Evolutionary conservation across 2,888 invertebrate species (phyloP).

Genomic region (Halocaridina rubra): DNA sequence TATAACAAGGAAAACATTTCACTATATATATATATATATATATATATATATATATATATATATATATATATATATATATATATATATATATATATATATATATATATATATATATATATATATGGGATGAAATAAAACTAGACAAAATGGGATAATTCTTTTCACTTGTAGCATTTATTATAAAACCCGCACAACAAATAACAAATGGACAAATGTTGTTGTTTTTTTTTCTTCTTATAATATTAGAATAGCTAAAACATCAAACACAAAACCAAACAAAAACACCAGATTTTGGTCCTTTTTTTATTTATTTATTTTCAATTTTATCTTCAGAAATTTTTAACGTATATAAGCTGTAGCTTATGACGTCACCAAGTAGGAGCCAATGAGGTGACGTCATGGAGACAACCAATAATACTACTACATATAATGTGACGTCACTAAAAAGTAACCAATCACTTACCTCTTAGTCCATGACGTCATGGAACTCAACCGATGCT

Average conservation of each 20-base stretch:
- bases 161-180: conserved; percentile 54
- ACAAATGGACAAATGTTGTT: conserved; percentile 57
- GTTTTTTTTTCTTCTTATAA: too few relatives aligned
- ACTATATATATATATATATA: conserved; percentile 15
- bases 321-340: conserved; percentile 14
- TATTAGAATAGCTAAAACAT: conserved; percentile 54
- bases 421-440: background rate
- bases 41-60: conserved; percentile 15
- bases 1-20: background rate
- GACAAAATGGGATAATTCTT: background rate
- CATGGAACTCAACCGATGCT: background rate
- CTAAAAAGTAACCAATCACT: conserved; percentile 16
- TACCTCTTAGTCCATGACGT: background rate
- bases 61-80: conserved; percentile 17
- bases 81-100: conserved; percentile 24
- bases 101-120: conserved; percentile 5
- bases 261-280: conserved; percentile 55
- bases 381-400: background rate
- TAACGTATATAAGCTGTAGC: background rate
- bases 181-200: conserved; percentile 56
- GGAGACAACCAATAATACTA: background rate
- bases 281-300: conserved; percentile 54
- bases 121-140: background rate
- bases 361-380: conserved; percentile 12
- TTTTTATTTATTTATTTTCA: background rate